A percentile compares a stretch with the other conserved stretches of the same genome.
Conservation (phyloP, 1,140 invertebrate species). For the Procambarus virginalis region DNA sequence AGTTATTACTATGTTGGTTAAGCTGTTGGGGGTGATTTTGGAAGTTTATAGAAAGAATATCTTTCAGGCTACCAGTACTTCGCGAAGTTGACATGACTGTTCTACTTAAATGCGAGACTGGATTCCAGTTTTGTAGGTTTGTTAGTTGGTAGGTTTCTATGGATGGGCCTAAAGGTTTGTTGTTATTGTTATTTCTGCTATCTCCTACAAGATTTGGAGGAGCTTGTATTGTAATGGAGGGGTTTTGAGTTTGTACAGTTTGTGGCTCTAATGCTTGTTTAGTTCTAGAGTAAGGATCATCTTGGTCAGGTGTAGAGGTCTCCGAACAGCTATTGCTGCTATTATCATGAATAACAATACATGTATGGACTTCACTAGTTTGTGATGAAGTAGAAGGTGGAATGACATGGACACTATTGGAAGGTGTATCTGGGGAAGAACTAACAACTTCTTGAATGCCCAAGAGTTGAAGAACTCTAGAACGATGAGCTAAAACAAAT, state of each 20-base stretch:
- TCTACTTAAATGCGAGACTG: conserved; percentile 47
- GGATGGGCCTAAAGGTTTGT: conserved; percentile 10
- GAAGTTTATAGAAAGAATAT: conserved; percentile 49
- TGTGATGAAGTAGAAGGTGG: conserved; percentile 13
- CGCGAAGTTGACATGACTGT: conserved; percentile 58
- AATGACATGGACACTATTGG: neutral
- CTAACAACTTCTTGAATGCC: conserved; percentile 42
- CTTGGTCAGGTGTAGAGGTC: conserved; percentile 28
- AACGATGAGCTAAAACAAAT: conserved; percentile 67
- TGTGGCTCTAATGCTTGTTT: neutral
- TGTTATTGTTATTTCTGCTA: conserved; percentile 58
- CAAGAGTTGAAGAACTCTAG: conserved; percentile 65
- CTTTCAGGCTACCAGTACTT: conserved; percentile 66
- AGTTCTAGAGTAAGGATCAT: conserved; percentile 22
- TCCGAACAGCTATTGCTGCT: conserved; percentile 28
- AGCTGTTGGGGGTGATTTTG: conserved; percentile 29
- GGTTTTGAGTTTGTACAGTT: conserved; percentile 30
- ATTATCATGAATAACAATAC: neutral
- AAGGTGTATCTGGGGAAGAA: neutral
- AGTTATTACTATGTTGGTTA: conserved; percentile 17
- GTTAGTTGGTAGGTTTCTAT: conserved; percentile 67
- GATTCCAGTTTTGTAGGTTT: conserved; percentile 66
- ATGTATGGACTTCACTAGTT: conserved; percentile 22
- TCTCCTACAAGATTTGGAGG: conserved; percentile 25
- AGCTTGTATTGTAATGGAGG: conserved; percentile 45